phyloP scores from a whole-genome alignment of 2,888 invertebrate species.

The Cenopis cana region DNA sequence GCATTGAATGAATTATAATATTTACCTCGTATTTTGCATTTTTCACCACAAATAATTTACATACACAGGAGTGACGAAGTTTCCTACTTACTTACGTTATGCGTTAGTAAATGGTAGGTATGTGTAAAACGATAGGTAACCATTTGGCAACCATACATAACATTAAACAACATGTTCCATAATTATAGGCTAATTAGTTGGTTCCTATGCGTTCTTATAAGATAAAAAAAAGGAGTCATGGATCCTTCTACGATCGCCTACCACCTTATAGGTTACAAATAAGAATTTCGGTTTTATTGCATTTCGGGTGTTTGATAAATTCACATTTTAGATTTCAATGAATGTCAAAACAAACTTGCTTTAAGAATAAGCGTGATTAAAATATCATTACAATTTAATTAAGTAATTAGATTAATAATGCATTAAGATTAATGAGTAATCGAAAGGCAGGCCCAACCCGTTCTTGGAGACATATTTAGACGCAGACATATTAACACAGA shows the following conservation, averaged over 20 bases:
- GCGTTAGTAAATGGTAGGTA: neutral
- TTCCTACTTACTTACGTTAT: neutral
- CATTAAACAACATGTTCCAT: neutral
- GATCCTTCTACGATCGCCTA: too few relatives aligned
- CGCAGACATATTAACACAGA: conserved; percentile 31
- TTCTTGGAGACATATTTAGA: conserved; percentile 28
- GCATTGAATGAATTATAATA: neutral
- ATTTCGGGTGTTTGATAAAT: too few relatives aligned
- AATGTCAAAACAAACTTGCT: neutral
- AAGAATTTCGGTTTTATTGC: too few relatives aligned
- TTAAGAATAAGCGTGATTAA: neutral
- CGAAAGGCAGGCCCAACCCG: conserved; percentile 12
- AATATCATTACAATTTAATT: neutral
- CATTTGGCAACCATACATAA: neutral
- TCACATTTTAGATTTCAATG: neutral
- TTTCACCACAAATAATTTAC: neutral
- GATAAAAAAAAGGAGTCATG: neutral
- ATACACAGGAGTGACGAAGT: neutral
- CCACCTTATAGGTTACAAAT: neutral
- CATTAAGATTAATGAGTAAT: neutral
- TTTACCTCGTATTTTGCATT: neutral
- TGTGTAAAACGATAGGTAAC: neutral
- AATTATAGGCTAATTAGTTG: neutral
- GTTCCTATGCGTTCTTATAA: neutral
- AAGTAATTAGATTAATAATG: neutral